These are phyloP conservation scores for Caradrina kadenii DNA, from an alignment of 2,888 invertebrate genomes.

Conservation along the genomic window DNA sequence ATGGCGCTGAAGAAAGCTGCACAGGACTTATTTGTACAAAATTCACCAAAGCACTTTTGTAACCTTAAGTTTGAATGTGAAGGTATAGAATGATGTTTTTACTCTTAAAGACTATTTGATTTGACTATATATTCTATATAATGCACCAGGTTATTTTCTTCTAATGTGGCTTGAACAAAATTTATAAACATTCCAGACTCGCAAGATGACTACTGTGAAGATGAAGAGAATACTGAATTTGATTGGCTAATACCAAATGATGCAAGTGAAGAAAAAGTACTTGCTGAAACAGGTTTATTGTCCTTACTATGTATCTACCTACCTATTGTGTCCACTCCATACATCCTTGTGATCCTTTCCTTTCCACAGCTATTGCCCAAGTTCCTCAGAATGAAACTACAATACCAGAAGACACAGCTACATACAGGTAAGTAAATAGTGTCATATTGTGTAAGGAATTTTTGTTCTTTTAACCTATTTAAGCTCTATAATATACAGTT, in stretches of 20 bases:
- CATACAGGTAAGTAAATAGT: slow-evolving; percentile 42
- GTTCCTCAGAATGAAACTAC: slow-evolving; percentile 54
- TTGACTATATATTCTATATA: too few relatives aligned
- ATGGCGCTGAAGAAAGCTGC: slow-evolving; percentile 84
- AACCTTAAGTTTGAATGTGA: slow-evolving; percentile 75
- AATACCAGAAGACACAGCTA: slow-evolving; percentile 44
- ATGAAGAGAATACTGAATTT: slow-evolving; percentile 81
- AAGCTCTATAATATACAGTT: not conserved
- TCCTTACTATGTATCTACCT: slow-evolving; percentile 54
- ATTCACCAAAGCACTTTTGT: slow-evolving; percentile 74
- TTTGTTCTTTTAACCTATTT: not conserved
- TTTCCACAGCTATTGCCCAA: slow-evolving; percentile 60
- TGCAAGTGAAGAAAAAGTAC: slow-evolving; percentile 59
- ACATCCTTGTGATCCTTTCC: slow-evolving; percentile 63
- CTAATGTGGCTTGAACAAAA: not conserved
- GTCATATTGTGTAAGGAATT: not conserved
- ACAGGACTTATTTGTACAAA: slow-evolving; percentile 79
- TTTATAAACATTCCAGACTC: slow-evolving; percentile 70
- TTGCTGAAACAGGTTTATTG: slow-evolving; percentile 74
- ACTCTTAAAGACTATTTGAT: not conserved
- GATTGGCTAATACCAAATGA: slow-evolving; percentile 77
- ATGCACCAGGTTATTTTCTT: not conserved
- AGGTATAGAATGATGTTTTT: slow-evolving; percentile 53
- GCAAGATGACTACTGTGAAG: slow-evolving; percentile 79
- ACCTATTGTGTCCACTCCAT: slow-evolving; percentile 39